Evolutionary conservation across 2,113 vertebrate species (phyloP), one percentile per base, ranked within the genome.

Genomic region (Arvicanthis niloticus): DNA sequence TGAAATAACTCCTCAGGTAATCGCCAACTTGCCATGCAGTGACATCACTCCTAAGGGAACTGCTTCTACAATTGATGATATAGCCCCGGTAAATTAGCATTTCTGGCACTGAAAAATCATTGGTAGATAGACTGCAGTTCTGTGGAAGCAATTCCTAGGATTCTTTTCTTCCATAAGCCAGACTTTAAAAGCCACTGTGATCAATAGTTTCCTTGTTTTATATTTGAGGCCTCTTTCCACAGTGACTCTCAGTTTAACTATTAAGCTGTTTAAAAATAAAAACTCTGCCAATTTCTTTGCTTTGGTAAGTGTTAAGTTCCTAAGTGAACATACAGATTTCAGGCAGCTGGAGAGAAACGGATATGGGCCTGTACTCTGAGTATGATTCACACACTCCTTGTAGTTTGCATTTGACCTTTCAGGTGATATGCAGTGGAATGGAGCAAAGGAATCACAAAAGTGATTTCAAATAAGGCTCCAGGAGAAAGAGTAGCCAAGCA

Each of bases 1-100:
- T 97, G 97, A 98, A 98, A 96, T 84, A 97, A 95, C 82, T 96
- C 88, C 86, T 97, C 92, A 68, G 95, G 93, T 97, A 98, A 97
- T 97, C 90, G 78, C 67, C 89, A 94, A 82, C 73, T 42, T 97
- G 92, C 68, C 88, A 95, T 19, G 77, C 0, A 16, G 77, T 82
- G 91, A 73, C 88, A 97, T 96, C 58, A 91, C 89, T 97, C 87
- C 70, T 82, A 40, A 62, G 26, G 78, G 73, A 78, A 29, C 75
- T 42, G 13, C 53, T 68, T 68, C 3, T 0, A 88, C 80, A 95
- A 93, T 87, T 93, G 89, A 92, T 96, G 91, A 94, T 75, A 68
- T 34, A 93, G 19, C 31, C 58, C 21, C 80, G 81, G 77, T 24
- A 94, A 97, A 96, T 98, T 96, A 97, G 37, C 93, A 58, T 89